Conservation (phyloP, 2,113 vertebrate genomes). For the Odocoileus virginianus region DNA sequence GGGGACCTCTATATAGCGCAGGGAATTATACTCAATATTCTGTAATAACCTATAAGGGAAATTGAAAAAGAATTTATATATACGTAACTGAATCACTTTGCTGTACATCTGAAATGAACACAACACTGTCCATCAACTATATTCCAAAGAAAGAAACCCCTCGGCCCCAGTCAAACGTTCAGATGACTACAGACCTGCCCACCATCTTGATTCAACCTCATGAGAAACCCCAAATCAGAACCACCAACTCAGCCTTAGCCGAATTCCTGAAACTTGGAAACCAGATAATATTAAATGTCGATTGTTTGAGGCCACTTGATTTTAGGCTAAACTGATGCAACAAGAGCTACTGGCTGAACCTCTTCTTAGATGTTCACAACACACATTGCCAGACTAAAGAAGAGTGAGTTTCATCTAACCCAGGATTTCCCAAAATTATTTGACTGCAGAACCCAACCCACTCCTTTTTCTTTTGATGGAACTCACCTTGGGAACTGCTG, state of each 20-base stretch:
- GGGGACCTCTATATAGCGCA: background rate
- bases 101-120: background rate
- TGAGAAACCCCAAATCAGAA: background rate
- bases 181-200: too few species aligned
- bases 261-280: background rate
- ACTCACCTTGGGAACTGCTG: background rate
- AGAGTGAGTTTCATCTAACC: background rate
- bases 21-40: background rate
- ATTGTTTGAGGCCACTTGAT: too few species aligned
- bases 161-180: background rate
- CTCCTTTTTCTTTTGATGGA: background rate
- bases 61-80: background rate
- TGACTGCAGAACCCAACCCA: background rate
- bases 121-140: background rate
- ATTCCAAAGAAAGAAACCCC: background rate
- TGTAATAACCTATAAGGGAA: background rate
- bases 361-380: background rate
- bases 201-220: background rate
- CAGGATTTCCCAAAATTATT: background rate
- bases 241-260: background rate
- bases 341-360: too few species aligned
- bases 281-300: rapidly evolving
- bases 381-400: background rate
- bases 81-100: background rate
- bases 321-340: too few species aligned